phyloP scores from a whole-genome alignment of 2,113 vertebrate genomes.

The Ictidomys tridecemlineatus region DNA sequence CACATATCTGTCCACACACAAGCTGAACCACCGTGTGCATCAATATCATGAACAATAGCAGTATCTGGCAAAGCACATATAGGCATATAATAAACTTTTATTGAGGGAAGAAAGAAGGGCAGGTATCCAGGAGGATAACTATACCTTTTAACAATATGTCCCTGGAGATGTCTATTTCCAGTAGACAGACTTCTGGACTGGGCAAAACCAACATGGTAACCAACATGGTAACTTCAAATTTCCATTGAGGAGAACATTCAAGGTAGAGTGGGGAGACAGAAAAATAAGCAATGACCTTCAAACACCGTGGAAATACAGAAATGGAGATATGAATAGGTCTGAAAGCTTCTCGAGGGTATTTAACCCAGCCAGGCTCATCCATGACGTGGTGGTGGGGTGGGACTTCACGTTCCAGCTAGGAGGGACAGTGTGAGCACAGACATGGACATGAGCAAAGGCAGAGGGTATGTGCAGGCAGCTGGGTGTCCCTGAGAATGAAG shows the following conservation, averaged over 20 bases:
- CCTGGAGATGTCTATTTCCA: not conserved
- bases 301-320: not conserved
- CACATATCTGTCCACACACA: not conserved
- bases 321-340: not conserved
- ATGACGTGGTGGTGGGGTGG: not conserved
- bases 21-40: not conserved
- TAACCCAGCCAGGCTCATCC: not conserved
- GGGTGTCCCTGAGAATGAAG: not conserved
- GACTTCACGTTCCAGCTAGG: not conserved
- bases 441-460: not conserved
- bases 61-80: not conserved
- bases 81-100: not conserved
- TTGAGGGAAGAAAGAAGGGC: not conserved
- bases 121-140: not conserved
- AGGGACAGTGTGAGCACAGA: not conserved
- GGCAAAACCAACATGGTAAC: not conserved
- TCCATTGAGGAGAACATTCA: not conserved
- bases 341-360: not conserved
- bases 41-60: not conserved
- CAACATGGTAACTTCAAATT: not conserved
- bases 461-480: not conserved
- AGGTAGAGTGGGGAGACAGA: not conserved
- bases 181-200: not conserved
- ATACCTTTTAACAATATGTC: not conserved
- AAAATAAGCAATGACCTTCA: not conserved